Evolutionary conservation across 2,797 vertebrate genomes (phyloP).

Genomic region (Margarornis squamiger): DNA sequence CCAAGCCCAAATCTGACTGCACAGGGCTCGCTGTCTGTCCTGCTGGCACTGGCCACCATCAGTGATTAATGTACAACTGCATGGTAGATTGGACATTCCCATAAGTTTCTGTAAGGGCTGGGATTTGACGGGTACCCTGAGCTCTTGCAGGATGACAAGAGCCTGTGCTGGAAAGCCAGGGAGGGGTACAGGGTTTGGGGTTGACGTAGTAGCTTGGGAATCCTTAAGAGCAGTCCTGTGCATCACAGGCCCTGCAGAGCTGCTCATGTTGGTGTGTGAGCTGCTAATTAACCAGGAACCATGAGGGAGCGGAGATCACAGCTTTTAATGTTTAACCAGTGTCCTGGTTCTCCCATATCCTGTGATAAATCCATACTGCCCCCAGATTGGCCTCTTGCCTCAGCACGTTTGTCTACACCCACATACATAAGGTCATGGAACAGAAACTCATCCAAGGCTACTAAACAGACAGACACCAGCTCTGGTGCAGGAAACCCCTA

Average conservation of each 20-base stretch:
- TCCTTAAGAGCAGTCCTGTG: not conserved
- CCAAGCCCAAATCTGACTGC: not conserved
- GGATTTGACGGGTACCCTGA: not conserved
- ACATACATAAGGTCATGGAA: fast-evolving
- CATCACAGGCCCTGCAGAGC: fast-evolving
- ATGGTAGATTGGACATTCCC: not conserved
- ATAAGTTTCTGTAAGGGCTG: not conserved
- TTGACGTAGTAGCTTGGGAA: not conserved
- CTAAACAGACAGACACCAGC: not conserved
- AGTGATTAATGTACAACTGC: not conserved
- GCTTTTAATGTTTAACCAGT: not conserved
- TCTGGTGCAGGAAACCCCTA: not conserved
- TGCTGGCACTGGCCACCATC: not conserved
- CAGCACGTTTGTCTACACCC: not conserved
- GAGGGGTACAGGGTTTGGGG: fast-evolving
- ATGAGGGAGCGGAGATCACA: fast-evolving
- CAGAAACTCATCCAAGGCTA: not conserved
- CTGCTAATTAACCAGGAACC: not conserved
- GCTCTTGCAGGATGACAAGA: fast-evolving
- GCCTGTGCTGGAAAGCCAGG: not conserved
- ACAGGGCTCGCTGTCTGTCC: not conserved
- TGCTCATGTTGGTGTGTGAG: fast-evolving
- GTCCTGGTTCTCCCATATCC: not conserved
- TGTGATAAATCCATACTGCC: fast-evolving
- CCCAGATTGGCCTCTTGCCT: not conserved